These are phyloP conservation scores for Neria commutata DNA, from an alignment of 2,888 invertebrate genomes.

Conservation along the genomic window DNA sequence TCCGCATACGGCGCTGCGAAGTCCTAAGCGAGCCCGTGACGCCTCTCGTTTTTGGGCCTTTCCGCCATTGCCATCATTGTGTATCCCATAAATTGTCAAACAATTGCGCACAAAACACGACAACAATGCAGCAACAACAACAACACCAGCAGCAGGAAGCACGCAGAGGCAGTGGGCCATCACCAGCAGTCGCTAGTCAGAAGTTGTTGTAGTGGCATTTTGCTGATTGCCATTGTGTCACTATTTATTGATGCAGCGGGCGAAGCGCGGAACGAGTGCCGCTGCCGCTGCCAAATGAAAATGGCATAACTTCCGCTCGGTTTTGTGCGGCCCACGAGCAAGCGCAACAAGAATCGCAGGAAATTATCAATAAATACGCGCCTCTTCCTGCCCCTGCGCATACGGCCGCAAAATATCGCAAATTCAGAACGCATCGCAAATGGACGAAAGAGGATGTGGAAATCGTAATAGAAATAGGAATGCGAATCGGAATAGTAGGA, in stretches of 20 bases:
- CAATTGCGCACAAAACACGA: slow-evolving; percentile 39
- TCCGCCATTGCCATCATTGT: slow-evolving; percentile 31
- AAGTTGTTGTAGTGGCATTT: no score
- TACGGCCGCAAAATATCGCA: background rate
- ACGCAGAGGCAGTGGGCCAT: slow-evolving; percentile 40
- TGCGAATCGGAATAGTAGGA: slow-evolving; percentile 35
- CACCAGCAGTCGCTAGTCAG: slow-evolving; percentile 35
- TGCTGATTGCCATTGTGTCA: slow-evolving; percentile 26
- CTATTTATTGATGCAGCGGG: slow-evolving; percentile 15
- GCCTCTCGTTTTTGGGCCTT: slow-evolving; percentile 16
- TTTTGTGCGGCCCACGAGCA: slow-evolving; percentile 32
- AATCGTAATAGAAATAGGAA: slow-evolving; percentile 12
- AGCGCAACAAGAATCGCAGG: slow-evolving; percentile 40
- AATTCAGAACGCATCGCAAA: no score
- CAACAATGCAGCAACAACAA: no score
- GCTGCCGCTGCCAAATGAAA: slow-evolving; percentile 43
- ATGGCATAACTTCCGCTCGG: slow-evolving; percentile 50
- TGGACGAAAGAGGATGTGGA: slow-evolving; percentile 7
- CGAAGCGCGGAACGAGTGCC: no score
- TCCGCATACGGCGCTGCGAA: background rate
- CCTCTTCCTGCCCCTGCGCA: slow-evolving; percentile 33
- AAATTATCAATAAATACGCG: slow-evolving; percentile 59
- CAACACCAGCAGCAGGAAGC: slow-evolving; percentile 9
- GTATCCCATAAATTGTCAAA: slow-evolving; percentile 54
- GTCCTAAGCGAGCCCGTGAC: slow-evolving; percentile 7